A percentile compares a stretch with the other conserved stretches of the same genome.
Conservation (phyloP, 2,797 vertebrate genomes). For the Pangasius krempfi region DNA sequence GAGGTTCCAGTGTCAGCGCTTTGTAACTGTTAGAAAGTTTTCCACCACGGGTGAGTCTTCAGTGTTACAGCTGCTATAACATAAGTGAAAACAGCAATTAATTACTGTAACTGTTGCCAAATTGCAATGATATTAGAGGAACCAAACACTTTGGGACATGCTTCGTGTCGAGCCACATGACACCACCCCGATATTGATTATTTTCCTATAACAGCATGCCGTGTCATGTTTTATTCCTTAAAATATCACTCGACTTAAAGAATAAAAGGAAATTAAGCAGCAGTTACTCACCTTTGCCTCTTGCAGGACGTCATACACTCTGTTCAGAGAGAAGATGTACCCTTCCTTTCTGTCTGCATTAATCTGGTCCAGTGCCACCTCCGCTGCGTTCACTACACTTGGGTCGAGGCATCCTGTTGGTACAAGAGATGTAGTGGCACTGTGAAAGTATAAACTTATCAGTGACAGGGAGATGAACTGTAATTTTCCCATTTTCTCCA, state of each 20-base stretch:
- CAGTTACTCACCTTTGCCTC: constrained; percentile 35
- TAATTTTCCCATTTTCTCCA: constrained; percentile 18
- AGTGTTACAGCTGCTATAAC: not conserved
- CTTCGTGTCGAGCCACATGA: not conserved
- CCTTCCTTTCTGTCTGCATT: constrained; percentile 48
- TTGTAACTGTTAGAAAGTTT: not conserved
- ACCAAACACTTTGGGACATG: not conserved
- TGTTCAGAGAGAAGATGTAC: constrained; percentile 51
- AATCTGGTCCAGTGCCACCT: constrained; percentile 48
- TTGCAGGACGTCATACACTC: constrained; percentile 52
- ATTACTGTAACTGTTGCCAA: not conserved
- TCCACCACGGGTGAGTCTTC: not conserved
- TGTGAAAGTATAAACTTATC: constrained; percentile 25
- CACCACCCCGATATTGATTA: not conserved
- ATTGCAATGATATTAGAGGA: not conserved
- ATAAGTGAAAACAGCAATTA: not conserved
- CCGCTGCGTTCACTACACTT: constrained; percentile 37
- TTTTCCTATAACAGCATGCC: not conserved
- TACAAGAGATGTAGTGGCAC: not conserved
- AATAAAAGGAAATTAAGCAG: not conserved
- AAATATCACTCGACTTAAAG: not conserved
- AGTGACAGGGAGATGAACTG: not conserved
- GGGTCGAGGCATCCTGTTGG: constrained; percentile 30
- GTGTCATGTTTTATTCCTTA: not conserved
- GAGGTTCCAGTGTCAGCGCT: not conserved